These are phyloP conservation scores for Galagoides demidoff DNA, from an alignment of 2,797 vertebrate species.

Conservation along the genomic window DNA sequence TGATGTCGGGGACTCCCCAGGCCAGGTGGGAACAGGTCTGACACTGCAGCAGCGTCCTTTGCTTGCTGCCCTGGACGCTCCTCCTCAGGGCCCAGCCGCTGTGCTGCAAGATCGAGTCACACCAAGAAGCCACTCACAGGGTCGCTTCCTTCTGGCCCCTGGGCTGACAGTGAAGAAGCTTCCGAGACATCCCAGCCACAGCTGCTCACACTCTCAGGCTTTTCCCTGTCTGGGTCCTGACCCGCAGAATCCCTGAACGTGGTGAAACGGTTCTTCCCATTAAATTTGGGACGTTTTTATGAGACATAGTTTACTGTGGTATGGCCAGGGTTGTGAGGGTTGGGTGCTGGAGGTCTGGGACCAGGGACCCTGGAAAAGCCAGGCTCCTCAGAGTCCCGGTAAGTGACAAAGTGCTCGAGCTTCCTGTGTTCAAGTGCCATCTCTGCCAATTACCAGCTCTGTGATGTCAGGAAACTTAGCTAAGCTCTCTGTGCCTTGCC, in stretches of 20 bases:
- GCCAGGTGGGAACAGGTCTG: background rate
- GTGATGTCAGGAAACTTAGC: background rate
- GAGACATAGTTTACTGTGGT: fast-evolving
- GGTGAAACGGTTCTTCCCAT: background rate
- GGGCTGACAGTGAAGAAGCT: background rate
- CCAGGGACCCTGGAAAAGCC: background rate
- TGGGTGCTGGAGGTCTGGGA: background rate
- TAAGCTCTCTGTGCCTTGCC: background rate
- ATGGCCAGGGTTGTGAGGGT: fast-evolving
- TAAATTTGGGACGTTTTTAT: background rate
- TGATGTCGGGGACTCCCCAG: fast-evolving
- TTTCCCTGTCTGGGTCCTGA: background rate
- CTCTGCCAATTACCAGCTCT: background rate
- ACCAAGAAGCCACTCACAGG: fast-evolving
- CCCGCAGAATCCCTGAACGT: background rate
- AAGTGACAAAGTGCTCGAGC: background rate
- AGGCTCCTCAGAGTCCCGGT: background rate
- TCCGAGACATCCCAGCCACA: background rate
- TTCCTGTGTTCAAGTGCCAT: constrained; percentile 1
- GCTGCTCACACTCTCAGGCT: background rate
- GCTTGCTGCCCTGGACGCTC: background rate
- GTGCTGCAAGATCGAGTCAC: fast-evolving
- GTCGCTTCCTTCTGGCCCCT: fast-evolving
- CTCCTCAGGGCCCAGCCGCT: background rate
- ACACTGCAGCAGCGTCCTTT: background rate